Conservation (phyloP, 2,113 vertebrate genomes). For the Saguinus midas region DNA sequence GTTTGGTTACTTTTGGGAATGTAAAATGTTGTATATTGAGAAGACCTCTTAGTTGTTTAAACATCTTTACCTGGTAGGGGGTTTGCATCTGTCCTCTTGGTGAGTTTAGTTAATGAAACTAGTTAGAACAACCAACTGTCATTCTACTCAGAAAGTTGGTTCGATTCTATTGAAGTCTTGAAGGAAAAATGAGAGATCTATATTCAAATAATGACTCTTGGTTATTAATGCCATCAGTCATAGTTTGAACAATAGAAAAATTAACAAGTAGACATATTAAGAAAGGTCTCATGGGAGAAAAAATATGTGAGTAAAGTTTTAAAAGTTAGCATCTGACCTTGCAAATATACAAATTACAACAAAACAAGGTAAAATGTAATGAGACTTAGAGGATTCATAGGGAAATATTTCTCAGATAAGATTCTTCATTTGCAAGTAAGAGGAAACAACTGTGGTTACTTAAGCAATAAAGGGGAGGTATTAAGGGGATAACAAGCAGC, state of each 20-base stretch:
- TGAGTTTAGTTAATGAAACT: not conserved
- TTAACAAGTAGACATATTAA: not conserved
- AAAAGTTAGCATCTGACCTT: not conserved
- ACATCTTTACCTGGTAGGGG: not conserved
- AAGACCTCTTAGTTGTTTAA: not conserved
- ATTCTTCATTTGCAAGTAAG: not conserved
- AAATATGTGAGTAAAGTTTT: not conserved
- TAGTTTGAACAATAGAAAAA: not conserved
- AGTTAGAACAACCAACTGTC: not conserved
- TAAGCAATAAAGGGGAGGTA: not conserved
- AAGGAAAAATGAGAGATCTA: not conserved
- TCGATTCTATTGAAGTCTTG: not conserved
- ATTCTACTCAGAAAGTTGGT: not conserved
- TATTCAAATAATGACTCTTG: not conserved
- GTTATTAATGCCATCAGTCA: not conserved
- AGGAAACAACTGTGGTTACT: not conserved
- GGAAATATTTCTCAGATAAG: not conserved
- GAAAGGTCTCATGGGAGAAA: not conserved
- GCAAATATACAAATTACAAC: not conserved
- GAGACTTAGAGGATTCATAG: not conserved
- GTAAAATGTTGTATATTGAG: not conserved
- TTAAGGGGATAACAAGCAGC: not conserved
- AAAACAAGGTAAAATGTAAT: not conserved
- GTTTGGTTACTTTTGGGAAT: not conserved
- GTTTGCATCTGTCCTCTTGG: not conserved